These are phyloP conservation scores for Coregonus suidteri DNA, from an alignment of 2,797 vertebrate species.

Conservation along the genomic window DNA sequence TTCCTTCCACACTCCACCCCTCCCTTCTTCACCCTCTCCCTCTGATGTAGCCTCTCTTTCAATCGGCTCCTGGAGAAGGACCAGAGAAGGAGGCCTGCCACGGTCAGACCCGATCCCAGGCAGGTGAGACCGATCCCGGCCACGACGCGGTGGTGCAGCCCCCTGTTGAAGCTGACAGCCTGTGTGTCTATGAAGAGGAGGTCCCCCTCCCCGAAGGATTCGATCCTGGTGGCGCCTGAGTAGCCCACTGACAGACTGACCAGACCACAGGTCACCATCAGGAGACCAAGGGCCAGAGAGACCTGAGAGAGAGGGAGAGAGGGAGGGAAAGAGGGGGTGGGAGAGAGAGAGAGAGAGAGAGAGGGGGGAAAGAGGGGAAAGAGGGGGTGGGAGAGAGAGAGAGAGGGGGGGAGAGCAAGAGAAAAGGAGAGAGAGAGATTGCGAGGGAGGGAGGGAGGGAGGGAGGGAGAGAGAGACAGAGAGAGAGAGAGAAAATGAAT, in stretches of 20 bases:
- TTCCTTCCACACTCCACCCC: constrained; percentile 23
- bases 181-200: constrained; percentile 87
- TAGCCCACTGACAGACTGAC: constrained; percentile 83
- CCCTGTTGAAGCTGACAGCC: constrained; percentile 86
- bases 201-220: constrained; percentile 90
- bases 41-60: constrained; percentile 80
- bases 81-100: constrained; percentile 82
- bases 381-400: too few relatives aligned
- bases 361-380: too few relatives aligned
- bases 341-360: too few relatives aligned
- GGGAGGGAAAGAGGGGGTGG: background rate
- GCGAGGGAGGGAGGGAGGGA: background rate
- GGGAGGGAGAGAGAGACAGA: background rate
- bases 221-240: constrained; percentile 85
- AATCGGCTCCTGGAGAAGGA: constrained; percentile 82
- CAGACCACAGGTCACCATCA: constrained; percentile 84
- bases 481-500: constrained; percentile 15
- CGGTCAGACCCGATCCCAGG: constrained; percentile 78
- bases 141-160: constrained; percentile 82
- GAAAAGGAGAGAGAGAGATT: background rate
- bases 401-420: background rate
- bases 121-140: constrained; percentile 87
- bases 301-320: constrained; percentile 72
- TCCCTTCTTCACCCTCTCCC: constrained; percentile 57
- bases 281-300: constrained; percentile 76